These are phyloP conservation scores for Loripinus fragilis DNA, from an alignment of 2,888 invertebrate genomes.

Conservation along the genomic window DNA sequence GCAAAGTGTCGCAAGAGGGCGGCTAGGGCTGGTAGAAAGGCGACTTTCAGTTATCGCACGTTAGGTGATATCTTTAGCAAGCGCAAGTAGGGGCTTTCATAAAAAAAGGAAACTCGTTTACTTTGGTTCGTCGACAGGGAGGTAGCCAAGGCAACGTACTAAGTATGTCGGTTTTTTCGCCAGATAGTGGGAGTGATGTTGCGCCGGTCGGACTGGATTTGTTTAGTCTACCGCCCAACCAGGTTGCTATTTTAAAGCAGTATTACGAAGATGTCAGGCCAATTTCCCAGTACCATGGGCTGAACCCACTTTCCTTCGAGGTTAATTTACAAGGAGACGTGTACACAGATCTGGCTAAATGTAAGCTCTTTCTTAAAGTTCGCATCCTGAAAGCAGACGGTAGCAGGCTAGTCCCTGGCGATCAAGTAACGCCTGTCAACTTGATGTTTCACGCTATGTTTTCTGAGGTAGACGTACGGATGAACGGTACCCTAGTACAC, in stretches of 20 bases:
- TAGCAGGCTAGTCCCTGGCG: neutral
- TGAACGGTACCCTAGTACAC: neutral
- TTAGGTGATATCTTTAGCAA: neutral
- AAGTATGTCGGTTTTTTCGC: conserved; percentile 9
- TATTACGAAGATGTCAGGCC: conserved; percentile 15
- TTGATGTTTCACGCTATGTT: conserved; percentile 18
- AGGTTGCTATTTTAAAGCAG: neutral
- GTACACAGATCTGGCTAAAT: neutral
- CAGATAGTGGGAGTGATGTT: neutral
- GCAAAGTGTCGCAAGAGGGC: neutral
- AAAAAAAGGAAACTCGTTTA: neutral
- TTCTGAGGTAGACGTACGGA: neutral
- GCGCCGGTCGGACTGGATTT: neutral
- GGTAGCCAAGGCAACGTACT: neutral
- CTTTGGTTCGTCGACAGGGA: neutral
- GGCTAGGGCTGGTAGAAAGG: neutral
- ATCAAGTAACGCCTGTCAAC: conserved; percentile 9
- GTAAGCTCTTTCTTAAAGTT: conserved; percentile 8
- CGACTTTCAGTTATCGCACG: neutral
- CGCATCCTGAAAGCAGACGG: conserved; percentile 2
- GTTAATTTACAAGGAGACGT: neutral
- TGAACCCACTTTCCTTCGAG: neutral
- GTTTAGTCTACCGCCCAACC: neutral
- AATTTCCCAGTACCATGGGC: neutral
- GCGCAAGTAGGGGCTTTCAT: neutral